Percentiles rank a stretch among this genome's conserved stretches.
Evolutionary conservation across 2,113 vertebrate genomes (phyloP).

Genomic region (Antechinus stuartii): DNA sequence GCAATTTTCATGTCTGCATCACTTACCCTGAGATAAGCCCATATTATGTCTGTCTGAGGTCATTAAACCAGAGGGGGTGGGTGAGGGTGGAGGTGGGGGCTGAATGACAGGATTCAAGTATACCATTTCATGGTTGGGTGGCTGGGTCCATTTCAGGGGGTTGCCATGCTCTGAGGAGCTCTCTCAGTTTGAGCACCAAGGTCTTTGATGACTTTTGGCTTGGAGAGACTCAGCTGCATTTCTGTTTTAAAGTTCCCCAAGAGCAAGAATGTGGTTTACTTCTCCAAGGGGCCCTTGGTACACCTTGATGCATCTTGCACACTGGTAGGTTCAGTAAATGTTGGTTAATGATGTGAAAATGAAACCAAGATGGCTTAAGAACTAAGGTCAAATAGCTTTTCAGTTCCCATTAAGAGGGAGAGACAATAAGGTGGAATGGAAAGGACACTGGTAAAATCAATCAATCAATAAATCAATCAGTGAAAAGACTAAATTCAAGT

Average conservation of each 20-base stretch:
- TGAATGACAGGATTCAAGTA: constrained; percentile 27
- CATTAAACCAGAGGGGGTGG: constrained; percentile 41
- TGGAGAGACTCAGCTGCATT: background rate
- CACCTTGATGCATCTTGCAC: background rate
- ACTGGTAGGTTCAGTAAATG: background rate
- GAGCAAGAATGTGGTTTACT: background rate
- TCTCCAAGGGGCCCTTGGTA: background rate
- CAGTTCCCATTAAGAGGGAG: background rate
- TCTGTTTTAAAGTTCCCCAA: background rate
- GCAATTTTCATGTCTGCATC: constrained; percentile 62
- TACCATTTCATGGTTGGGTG: background rate
- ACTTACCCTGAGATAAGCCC: constrained; percentile 71
- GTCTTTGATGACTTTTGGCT: background rate
- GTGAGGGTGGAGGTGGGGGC: constrained; percentile 13
- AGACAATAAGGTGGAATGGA: background rate
- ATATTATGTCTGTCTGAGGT: constrained; percentile 76
- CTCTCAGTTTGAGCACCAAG: background rate
- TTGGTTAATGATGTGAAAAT: background rate
- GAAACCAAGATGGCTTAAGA: background rate
- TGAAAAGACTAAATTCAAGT: background rate
- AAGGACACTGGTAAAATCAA: background rate
- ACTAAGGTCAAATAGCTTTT: background rate
- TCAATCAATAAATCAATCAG: background rate
- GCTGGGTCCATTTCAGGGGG: background rate
- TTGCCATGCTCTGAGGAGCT: background rate